Base-by-base conservation (phyloP, 1,140 invertebrate genomes). In the Sesamia nonagrioides region DNA sequence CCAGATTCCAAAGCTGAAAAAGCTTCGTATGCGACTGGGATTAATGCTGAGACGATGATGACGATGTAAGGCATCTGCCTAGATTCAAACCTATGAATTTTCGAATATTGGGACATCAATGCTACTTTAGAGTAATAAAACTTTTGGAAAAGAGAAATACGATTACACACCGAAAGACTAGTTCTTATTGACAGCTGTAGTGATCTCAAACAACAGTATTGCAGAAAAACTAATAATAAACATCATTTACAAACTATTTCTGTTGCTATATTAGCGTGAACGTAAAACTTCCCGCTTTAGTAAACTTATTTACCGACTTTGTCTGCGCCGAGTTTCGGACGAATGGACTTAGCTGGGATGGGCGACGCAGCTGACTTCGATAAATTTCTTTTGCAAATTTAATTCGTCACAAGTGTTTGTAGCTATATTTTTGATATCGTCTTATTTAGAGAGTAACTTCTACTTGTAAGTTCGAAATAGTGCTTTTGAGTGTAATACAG, bases 161-260 rank as follows among this genome's bases (percentile, higher is more conserved):
- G n/a, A 18, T 63, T 11, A 63, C 45, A 27, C 21, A 8, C 42
- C 50, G 15, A 50, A 45, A 45, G 5, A 50, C 45, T 17, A 33
- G 6, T 13, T 27, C 3, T 3, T 27, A 48, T 11, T 13, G 7
- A 68, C 42, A 68, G 11, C 42, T 33, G 21, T 48, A 48, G 5
- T 21, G 27, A 11, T 72, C 40, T 21, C 69, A 1, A n/a, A 72
- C 50, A 37, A 56, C 9, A 27, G 11, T 27, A 33, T 21, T 18
- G 42, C 21, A 60, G 21, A 74, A 45, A 78, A 74, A 79, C 54
- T 77, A 80, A 77, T 79, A 78, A 82, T 45, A 77, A 75, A 77
- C 76, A 63, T 74, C 54, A 63, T 45, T 52, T 37, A 54, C 17
- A 80, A 81, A 81, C 77, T 60, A 79, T 77, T 72, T 77, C 18